Conservation (phyloP, 2,797 vertebrate genomes). For the Mastacembelus armatus region DNA sequence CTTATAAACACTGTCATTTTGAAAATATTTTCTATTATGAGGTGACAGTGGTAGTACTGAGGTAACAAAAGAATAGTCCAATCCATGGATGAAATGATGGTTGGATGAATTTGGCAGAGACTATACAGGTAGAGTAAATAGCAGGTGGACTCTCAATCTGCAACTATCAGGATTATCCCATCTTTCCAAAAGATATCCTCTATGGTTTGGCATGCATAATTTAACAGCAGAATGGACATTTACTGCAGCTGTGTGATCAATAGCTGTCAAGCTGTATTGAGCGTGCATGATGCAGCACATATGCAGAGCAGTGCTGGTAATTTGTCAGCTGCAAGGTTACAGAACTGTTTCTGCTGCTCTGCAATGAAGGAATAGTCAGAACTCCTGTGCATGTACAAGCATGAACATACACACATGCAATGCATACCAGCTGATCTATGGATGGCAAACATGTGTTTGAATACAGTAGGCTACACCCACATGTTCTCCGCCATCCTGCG, state of each 20-base stretch:
- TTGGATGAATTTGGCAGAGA: slow-evolving; percentile 5
- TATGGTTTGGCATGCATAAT: slow-evolving; percentile 49
- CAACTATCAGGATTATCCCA: slow-evolving; percentile 8
- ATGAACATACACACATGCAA: slow-evolving; percentile 25
- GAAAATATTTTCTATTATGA: slow-evolving; percentile 22
- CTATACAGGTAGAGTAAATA: background rate
- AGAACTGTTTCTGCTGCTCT: slow-evolving; percentile 20
- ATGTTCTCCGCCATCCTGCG: slow-evolving; percentile 35
- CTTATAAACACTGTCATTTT: slow-evolving; percentile 31
- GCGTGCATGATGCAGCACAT: slow-evolving; percentile 54
- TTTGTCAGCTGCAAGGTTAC: slow-evolving; percentile 19
- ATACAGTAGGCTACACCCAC: slow-evolving; percentile 54
- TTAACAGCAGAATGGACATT: slow-evolving; percentile 47
- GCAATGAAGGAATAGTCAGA: background rate
- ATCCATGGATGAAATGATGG: no score
- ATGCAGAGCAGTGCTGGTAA: slow-evolving; percentile 12
- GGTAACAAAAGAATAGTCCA: slow-evolving; percentile 1
- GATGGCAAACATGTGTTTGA: slow-evolving; percentile 29
- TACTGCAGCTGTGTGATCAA: slow-evolving; percentile 57
- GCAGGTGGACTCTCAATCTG: slow-evolving; percentile 15
- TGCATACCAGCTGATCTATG: slow-evolving; percentile 42
- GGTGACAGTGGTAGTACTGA: background rate
- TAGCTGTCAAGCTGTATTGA: slow-evolving; percentile 42
- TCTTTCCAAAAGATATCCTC: slow-evolving; percentile 32
- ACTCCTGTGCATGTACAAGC: slow-evolving; percentile 11